phyloP scores from a whole-genome alignment of 2,797 vertebrate species.

The Hemitrygon akajei region DNA sequence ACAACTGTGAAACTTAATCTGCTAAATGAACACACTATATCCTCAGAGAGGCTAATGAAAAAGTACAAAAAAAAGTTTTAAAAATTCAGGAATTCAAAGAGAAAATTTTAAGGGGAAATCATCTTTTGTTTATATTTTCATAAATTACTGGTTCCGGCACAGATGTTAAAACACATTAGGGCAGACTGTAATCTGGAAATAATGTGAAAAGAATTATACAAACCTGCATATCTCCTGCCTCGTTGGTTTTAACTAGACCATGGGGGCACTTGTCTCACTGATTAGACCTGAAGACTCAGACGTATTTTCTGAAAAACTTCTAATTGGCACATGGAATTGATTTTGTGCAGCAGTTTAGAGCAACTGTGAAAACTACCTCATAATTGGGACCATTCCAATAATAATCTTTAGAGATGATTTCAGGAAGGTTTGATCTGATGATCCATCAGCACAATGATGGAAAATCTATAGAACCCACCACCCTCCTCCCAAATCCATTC shows the following conservation, averaged over 20 bases:
- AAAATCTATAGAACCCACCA: not conserved
- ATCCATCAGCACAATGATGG: not conserved
- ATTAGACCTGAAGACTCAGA: not conserved
- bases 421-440: not conserved
- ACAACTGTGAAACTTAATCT: not conserved
- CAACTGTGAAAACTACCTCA: not conserved
- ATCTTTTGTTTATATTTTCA: not conserved
- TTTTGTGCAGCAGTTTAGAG: not conserved
- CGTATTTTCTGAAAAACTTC: conserved; percentile 3
- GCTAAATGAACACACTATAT: not conserved
- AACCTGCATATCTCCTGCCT: not conserved
- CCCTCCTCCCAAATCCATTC: not conserved
- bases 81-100: not conserved
- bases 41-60: not conserved
- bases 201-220: not conserved
- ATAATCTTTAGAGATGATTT: not conserved
- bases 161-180: not conserved
- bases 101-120: not conserved
- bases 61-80: not conserved
- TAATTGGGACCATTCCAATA: not conserved
- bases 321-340: not conserved
- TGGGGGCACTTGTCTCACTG: not conserved
- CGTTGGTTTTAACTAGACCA: not conserved
- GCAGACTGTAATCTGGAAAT: not conserved
- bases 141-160: not conserved